Percentiles rank a stretch among this genome's conserved stretches.
Evolutionary conservation across 2,888 invertebrate genomes (phyloP).

Genomic region (Halictus ligatus): DNA sequence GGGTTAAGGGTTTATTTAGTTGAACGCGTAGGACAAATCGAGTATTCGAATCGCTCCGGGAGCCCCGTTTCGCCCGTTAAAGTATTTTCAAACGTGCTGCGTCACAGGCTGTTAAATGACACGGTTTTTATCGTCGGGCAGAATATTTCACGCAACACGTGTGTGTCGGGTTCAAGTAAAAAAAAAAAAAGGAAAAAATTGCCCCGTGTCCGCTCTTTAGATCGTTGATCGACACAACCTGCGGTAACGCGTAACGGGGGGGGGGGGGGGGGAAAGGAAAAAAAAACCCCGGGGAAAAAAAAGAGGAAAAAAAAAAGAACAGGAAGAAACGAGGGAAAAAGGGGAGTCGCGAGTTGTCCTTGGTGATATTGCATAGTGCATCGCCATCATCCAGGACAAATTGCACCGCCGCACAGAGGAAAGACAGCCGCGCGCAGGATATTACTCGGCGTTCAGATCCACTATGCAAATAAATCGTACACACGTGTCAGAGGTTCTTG

Average conservation of each 20-base stretch:
- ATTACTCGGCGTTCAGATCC: constrained; percentile 69
- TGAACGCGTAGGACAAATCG: background rate
- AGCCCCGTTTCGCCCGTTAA: too few species aligned
- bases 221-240: constrained; percentile 36
- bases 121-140: background rate
- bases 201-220: constrained; percentile 23
- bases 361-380: constrained; percentile 70
- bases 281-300: background rate
- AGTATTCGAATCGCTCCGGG: too few species aligned
- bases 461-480: constrained; percentile 62
- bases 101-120: constrained; percentile 14
- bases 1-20: background rate
- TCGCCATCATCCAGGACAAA: constrained; percentile 73
- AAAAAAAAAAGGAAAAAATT: constrained; percentile 11
- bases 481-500: constrained; percentile 40
- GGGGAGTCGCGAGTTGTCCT: constrained; percentile 57
- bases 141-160: constrained; percentile 22
- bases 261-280: constrained; percentile 7
- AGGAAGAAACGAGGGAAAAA: background rate
- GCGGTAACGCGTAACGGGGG: constrained; percentile 32
- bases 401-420: constrained; percentile 71
- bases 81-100: background rate
- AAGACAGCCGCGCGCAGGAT: constrained; percentile 70
- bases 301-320: background rate
- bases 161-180: background rate